Conservation (phyloP, 2,888 invertebrate genomes). For the Eilema caniola region DNA sequence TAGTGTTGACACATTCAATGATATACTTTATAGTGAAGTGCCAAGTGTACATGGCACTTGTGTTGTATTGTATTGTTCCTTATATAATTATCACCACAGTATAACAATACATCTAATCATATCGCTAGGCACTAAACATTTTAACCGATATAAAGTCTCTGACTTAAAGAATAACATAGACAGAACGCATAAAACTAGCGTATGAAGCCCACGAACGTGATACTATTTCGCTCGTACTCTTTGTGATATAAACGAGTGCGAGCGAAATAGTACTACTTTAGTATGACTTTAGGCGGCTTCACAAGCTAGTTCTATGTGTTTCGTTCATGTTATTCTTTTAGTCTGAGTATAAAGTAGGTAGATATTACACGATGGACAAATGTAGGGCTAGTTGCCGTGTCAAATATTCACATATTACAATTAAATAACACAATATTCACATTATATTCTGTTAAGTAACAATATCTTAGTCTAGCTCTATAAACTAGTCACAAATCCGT, state of each 20-base stretch:
- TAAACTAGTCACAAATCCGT: constrained; percentile 84
- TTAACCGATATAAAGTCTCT: constrained; percentile 52
- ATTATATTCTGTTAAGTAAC: constrained; percentile 79
- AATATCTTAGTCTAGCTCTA: constrained; percentile 70
- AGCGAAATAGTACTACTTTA: no score
- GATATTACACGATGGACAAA: constrained; percentile 61
- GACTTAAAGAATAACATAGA: no score
- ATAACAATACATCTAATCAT: constrained; percentile 52
- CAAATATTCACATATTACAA: constrained; percentile 78
- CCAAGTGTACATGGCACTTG: constrained; percentile 55
- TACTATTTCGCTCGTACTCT: no score
- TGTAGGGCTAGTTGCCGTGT: constrained; percentile 60
- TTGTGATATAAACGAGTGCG: no score
- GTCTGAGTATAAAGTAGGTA: constrained; percentile 34
- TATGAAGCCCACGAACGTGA: no score
- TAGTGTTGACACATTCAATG: constrained; percentile 30
- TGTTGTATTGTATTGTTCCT: constrained; percentile 38
- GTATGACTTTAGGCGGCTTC: no score
- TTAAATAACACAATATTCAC: constrained; percentile 80
- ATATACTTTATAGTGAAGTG: constrained; percentile 32
- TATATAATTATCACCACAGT: constrained; percentile 52
- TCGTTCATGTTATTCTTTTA: no score
- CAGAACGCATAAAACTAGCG: no score
- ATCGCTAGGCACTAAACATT: constrained; percentile 62
- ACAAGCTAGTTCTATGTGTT: no score